These are phyloP conservation scores for Ectobius pallidus DNA, from an alignment of 2,888 invertebrate genomes.

Conservation along the genomic window DNA sequence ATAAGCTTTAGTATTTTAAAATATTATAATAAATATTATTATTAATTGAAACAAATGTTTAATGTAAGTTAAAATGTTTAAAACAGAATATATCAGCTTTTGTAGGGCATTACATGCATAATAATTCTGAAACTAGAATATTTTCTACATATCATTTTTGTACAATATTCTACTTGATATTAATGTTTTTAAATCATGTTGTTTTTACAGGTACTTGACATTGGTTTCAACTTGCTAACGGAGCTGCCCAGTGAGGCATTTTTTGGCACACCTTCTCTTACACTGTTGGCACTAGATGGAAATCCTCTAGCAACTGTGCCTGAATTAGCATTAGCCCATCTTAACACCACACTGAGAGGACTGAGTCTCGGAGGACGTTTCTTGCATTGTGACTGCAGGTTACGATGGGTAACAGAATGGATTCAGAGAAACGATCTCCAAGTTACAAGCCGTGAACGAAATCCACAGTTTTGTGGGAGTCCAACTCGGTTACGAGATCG, in stretches of 20 bases:
- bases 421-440: conserved; percentile 85
- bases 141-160: too few species aligned
- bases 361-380: conserved; percentile 88
- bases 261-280: conserved; percentile 80
- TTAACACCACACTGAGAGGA: conserved; percentile 83
- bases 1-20: too few species aligned
- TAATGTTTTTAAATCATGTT: too few species aligned
- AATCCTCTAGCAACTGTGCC: conserved; percentile 88
- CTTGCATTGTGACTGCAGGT: conserved; percentile 85
- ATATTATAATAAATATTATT: too few species aligned
- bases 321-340: conserved; percentile 74
- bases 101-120: too few species aligned
- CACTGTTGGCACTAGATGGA: conserved; percentile 86
- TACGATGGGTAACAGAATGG: conserved; percentile 91
- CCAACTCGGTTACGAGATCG: conserved; percentile 80
- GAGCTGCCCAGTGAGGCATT: conserved; percentile 82
- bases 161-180: too few species aligned
- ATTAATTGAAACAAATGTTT: too few species aligned
- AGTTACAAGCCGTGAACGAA: conserved; percentile 89
- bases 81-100: too few species aligned
- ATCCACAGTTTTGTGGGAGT: conserved; percentile 90
- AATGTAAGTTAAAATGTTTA: too few species aligned
- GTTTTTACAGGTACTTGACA: conserved; percentile 86
- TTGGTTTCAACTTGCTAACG: conserved; percentile 89
- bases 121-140: too few species aligned